Percentiles rank a stretch among this genome's conserved stretches.
phyloP scores from a whole-genome alignment of 2,113 vertebrate genomes.

The Tor tambroides region DNA sequence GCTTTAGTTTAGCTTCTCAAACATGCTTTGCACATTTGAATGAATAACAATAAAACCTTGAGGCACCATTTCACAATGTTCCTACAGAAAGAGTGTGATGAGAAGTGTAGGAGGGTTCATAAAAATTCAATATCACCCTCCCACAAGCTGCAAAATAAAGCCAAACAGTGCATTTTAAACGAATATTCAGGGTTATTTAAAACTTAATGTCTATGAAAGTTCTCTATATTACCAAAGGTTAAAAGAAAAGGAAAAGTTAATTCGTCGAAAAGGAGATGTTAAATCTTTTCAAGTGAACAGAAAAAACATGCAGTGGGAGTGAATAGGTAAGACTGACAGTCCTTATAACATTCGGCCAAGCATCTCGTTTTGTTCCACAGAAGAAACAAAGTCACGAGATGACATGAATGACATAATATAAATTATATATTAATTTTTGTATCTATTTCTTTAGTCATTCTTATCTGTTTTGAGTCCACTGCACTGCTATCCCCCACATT shows the following conservation, averaged over 20 bases:
- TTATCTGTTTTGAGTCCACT: neutral
- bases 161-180: neutral
- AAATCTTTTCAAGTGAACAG: neutral
- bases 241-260: neutral
- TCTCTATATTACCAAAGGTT: neutral
- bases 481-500: neutral
- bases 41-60: neutral
- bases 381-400: neutral
- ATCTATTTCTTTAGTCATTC: too few species aligned
- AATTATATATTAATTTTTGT: neutral
- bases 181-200: neutral
- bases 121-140: neutral
- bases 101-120: slow-evolving; percentile 12
- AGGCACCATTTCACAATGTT: neutral
- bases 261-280: neutral
- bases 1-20: neutral
- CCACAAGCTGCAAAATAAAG: neutral
- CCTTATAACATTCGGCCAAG: neutral
- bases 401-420: neutral
- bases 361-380: neutral
- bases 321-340: neutral
- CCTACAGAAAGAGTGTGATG: neutral
- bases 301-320: neutral
- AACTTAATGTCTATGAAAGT: neutral
- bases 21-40: neutral